A percentile compares a stretch with the other conserved stretches of the same genome.
Conservation (phyloP, 2,797 vertebrate species). For the Eleutherodactylus coqui region DNA sequence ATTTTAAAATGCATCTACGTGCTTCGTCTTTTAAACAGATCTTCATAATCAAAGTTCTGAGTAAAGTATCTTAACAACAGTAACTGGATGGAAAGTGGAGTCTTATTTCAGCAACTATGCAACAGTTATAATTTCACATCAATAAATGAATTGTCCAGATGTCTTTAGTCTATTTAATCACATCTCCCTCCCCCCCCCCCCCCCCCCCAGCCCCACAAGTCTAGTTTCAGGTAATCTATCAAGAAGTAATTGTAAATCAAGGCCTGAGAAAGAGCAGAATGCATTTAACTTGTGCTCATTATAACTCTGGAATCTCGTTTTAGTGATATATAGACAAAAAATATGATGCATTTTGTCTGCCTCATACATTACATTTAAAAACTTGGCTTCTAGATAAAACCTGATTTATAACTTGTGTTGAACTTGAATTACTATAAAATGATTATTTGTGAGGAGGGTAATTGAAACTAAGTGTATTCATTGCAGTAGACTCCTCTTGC, state of each 20-base stretch:
- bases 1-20: constrained; percentile 2
- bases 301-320: constrained; percentile 63
- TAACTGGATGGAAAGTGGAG: constrained; percentile 68
- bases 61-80: not conserved
- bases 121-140: constrained; percentile 84
- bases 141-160: constrained; percentile 86
- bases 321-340: constrained; percentile 44
- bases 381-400: constrained; percentile 28
- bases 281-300: constrained; percentile 67
- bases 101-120: constrained; percentile 85
- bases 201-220: constrained; percentile 81
- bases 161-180: constrained; percentile 94
- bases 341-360: constrained; percentile 33
- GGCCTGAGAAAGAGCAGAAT: constrained; percentile 69
- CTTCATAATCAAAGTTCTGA: not conserved
- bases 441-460: not conserved
- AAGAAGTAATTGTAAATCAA: constrained; percentile 83
- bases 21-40: not conserved
- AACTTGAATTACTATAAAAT: constrained; percentile 3
- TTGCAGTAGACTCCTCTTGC: not conserved
- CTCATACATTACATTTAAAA: constrained; percentile 41
- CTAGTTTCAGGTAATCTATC: constrained; percentile 92
- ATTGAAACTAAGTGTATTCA: not conserved
- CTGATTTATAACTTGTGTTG: constrained; percentile 17
- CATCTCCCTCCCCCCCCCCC: constrained; percentile 82